phyloP scores from a whole-genome alignment of 2,113 vertebrate species.

The Laticauda laticaudata region DNA sequence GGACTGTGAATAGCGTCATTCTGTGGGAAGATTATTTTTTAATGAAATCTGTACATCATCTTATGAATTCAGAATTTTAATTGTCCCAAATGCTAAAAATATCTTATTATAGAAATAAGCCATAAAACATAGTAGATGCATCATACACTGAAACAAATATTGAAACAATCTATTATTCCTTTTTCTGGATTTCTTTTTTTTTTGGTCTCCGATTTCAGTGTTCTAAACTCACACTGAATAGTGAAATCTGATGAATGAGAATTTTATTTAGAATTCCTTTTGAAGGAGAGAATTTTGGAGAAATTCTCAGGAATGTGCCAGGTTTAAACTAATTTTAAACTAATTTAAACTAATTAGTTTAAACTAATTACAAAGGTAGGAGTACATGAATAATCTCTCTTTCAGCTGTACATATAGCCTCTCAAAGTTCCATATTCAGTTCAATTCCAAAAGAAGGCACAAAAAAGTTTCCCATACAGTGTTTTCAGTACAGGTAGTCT shows the following conservation, averaged over 20 bases:
- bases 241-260: neutral
- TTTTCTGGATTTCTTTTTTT: too few relatives aligned
- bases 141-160: neutral
- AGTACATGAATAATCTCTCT: neutral
- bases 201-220: neutral
- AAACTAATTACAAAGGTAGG: neutral
- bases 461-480: neutral
- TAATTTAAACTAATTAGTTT: too few relatives aligned
- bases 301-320: neutral
- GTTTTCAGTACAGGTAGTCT: neutral
- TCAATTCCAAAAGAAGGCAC: neutral
- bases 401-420: neutral
- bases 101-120: neutral
- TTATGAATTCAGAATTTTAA: neutral
- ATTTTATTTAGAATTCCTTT: neutral
- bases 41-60: neutral
- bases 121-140: neutral
- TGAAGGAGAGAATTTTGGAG: neutral
- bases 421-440: neutral
- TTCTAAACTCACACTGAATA: neutral
- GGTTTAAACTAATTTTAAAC: neutral
- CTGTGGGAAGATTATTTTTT: neutral
- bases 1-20: neutral
- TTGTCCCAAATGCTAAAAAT: neutral
- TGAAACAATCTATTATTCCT: neutral